phyloP scores from a whole-genome alignment of 2,797 vertebrate species.

The Gallirallus australis region DNA sequence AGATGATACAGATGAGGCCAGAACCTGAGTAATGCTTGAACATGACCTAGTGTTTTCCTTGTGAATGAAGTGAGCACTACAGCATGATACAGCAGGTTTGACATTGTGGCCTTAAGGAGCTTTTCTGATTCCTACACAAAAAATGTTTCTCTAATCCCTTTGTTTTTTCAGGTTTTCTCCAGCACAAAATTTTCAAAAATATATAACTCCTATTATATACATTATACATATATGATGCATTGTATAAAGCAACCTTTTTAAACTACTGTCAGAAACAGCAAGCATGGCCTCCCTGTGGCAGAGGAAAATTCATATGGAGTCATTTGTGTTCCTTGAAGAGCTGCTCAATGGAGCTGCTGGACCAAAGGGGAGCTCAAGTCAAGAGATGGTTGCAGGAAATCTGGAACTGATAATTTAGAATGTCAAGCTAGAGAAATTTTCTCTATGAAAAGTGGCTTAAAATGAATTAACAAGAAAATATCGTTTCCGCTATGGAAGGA shows the following conservation, averaged over 20 bases:
- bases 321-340: not conserved
- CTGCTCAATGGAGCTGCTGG: not conserved
- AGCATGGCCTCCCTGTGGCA: not conserved
- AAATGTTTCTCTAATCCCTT: not conserved
- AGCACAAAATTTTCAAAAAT: not conserved
- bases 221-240: not conserved
- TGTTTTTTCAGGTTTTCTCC: not conserved
- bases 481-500: not conserved
- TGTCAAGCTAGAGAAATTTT: not conserved
- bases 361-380: not conserved
- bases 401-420: not conserved
- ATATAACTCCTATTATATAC: not conserved
- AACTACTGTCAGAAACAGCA: not conserved
- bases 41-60: not conserved
- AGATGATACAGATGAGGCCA: not conserved
- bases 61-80: not conserved
- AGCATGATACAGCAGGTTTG: not conserved
- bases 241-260: not conserved
- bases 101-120: not conserved
- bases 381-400: not conserved
- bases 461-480: not conserved
- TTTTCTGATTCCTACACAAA: not conserved
- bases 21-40: not conserved
- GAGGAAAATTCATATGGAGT: not conserved
- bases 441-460: not conserved